Evolutionary conservation across 2,888 invertebrate species (phyloP), one percentile per base, ranked within the genome.

Genomic region (Epistrophe grossulariae): DNA sequence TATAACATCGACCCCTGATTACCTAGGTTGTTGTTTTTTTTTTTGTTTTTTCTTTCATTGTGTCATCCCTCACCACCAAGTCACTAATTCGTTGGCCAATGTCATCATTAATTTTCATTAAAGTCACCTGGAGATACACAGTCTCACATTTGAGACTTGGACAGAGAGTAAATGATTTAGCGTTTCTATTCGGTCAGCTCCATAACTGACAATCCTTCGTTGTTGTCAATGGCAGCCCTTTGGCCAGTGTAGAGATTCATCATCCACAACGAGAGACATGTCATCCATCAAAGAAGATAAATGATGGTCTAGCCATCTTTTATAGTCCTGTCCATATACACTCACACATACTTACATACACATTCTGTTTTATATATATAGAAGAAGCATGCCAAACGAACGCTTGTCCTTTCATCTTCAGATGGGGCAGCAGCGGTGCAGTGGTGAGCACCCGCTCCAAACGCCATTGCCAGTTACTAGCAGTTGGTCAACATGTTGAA

Each of bases 51-150:
- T 38, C 71, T 71, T 70, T 79, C 31, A 50, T 57, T 77, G 74
- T 82, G 74, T 82, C 87, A 87, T 87, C 87, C 87, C 79, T 79
- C 87, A 79, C 83, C 87, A 72, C 68, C 74, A 79, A 76, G 78
- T 76, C 73, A 87, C 87, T 87, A 87, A 87, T 87, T 87, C 87
- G 74, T 84, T 84, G 83, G 83, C 79, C 84, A 88, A 82, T 84
- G 87, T 88, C 87, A 88, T 88, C 87, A 88, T 88, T 88, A 83
- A 88, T 88, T 88, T 88, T 88, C 87, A 88, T 88, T 88, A 88
- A 88, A 83, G 87, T 87, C 87, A 87, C 87, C 87, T 87, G 82
- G 77, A 82, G 78, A 71, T 71, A 62, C 17, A 59, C 64, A 74
- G 71, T 79, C 74, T 62, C 68, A 73, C 71, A 87, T 68, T n/a